phyloP scores from a whole-genome alignment of 2,113 vertebrate genomes.

The Oncorhynchus masou region DNA sequence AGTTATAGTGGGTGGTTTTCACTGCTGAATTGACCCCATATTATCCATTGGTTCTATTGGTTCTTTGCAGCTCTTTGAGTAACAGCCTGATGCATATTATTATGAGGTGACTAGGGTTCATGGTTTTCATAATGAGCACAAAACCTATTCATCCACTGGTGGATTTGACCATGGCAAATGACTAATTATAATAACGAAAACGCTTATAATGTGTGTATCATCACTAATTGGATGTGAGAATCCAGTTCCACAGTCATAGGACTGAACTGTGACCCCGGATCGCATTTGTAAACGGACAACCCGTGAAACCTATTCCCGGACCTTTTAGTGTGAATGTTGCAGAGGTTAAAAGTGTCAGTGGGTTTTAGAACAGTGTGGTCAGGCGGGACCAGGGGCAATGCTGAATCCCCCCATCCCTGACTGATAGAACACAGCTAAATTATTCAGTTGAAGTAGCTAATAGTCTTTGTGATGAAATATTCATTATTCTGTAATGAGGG shows the following conservation, averaged over 20 bases:
- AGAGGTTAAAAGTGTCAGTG: conserved; percentile 54
- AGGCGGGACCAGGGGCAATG: conserved; percentile 28
- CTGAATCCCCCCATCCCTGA: conserved; percentile 56
- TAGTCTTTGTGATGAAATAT: conserved; percentile 72
- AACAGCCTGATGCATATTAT: conserved; percentile 17
- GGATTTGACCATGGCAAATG: conserved; percentile 23
- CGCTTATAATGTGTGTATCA: conserved; percentile 33
- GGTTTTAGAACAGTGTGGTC: conserved; percentile 65
- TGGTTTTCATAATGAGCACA: conserved; percentile 51
- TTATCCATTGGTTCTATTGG: neutral
- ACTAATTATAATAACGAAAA: conserved; percentile 38
- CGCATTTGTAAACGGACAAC: conserved; percentile 52
- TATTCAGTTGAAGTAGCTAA: conserved; percentile 73
- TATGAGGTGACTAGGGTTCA: conserved; percentile 1
- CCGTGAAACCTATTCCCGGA: conserved; percentile 47
- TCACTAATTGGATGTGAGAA: conserved; percentile 58
- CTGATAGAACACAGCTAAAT: conserved; percentile 72
- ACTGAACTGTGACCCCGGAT: conserved; percentile 52
- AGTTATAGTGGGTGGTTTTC: neutral
- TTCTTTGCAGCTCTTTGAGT: conserved; percentile 31
- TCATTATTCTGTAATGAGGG: conserved; percentile 69
- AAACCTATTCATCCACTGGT: conserved; percentile 28
- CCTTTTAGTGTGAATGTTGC: conserved; percentile 45
- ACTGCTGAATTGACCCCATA: neutral
- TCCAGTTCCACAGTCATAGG: conserved; percentile 42